Evolutionary conservation across 2,113 vertebrate genomes (phyloP).

Genomic region (Chunga burmeisteri): DNA sequence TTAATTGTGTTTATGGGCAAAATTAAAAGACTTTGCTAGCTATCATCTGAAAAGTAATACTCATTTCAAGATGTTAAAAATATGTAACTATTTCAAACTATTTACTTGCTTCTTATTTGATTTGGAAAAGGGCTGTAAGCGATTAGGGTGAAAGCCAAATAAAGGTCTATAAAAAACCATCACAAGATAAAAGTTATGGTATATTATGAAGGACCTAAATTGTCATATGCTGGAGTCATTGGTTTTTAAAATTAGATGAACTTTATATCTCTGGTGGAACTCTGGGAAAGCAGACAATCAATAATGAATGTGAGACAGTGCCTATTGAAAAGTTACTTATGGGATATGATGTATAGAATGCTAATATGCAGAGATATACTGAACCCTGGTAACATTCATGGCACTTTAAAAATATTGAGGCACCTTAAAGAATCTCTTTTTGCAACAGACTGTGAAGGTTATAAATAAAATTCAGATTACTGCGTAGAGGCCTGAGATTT

Average conservation of each 20-base stretch:
- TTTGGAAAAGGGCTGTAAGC: neutral
- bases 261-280: neutral
- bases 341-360: constrained; percentile 50
- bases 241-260: neutral
- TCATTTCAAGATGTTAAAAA: constrained; percentile 29
- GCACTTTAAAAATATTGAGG: neutral
- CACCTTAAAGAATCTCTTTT: neutral
- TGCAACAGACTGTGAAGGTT: neutral
- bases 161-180: neutral
- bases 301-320: neutral
- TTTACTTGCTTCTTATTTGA: constrained; percentile 1
- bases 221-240: neutral
- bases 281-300: neutral
- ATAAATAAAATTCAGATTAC: neutral
- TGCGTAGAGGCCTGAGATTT: neutral
- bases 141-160: neutral
- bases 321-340: neutral
- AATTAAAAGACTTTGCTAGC: constrained; percentile 11
- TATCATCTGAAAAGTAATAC: constrained; percentile 32
- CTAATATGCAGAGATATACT: neutral
- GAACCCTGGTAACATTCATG: constrained; percentile 13
- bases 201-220: neutral
- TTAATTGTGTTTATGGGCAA: constrained; percentile 30
- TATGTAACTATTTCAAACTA: neutral
- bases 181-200: neutral